Evolutionary conservation across 2,888 invertebrate species (phyloP).

Genomic region (Apamea anceps): DNA sequence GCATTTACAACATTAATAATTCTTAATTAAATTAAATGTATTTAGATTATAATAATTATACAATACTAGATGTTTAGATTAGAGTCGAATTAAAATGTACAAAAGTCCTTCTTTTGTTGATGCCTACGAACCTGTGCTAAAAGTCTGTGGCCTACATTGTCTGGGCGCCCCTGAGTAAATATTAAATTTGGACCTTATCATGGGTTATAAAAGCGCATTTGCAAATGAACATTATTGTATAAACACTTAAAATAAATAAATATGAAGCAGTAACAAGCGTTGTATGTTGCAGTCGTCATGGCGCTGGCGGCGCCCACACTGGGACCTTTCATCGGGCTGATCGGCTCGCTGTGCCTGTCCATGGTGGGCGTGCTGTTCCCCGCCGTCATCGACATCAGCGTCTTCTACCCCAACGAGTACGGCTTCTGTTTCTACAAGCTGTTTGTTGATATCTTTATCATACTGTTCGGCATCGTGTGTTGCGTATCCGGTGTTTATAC

Average conservation of each 20-base stretch:
- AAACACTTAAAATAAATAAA: not conserved
- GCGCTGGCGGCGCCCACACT: conserved; percentile 94
- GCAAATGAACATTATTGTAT: not conserved
- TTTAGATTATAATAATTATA: too few species aligned
- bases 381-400: conserved; percentile 89
- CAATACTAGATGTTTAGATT: too few species aligned
- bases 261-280: not conserved
- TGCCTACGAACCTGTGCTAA: too few species aligned
- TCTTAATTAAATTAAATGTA: too few species aligned
- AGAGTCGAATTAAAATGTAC: too few species aligned
- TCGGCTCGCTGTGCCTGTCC: conserved; percentile 96
- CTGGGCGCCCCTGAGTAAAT: too few species aligned
- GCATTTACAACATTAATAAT: too few species aligned
- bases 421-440: conserved; percentile 72
- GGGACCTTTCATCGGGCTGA: conserved; percentile 93
- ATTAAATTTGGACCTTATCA: too few species aligned
- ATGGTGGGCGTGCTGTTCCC: conserved; percentile 96
- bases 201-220: not conserved
- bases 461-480: conserved; percentile 68
- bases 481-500: conserved; percentile 77
- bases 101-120: too few species aligned
- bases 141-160: too few species aligned
- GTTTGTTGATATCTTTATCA: conserved; percentile 72
- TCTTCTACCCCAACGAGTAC: conserved; percentile 75
- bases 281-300: conserved; percentile 67